Conservation (phyloP, 2,113 vertebrate genomes). For the Oryzias javanicus region DNA sequence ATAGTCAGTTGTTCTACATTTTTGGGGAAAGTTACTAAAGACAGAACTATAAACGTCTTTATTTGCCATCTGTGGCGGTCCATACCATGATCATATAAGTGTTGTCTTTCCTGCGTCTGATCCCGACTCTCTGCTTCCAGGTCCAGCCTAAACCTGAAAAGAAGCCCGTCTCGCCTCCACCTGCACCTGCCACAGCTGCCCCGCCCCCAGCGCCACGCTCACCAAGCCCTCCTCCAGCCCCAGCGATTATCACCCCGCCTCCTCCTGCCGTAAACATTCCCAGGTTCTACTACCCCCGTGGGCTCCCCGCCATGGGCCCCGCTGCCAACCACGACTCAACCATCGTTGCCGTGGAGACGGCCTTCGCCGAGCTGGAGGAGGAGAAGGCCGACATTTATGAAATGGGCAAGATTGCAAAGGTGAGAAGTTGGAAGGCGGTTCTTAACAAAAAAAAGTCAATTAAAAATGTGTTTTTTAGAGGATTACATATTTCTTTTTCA, state of each 20-base stretch:
- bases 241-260: slow-evolving; percentile 76
- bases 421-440: slow-evolving; percentile 44
- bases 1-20: too few species aligned
- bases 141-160: slow-evolving; percentile 93
- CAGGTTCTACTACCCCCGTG: slow-evolving; percentile 97
- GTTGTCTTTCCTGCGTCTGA: neutral
- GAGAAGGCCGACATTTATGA: slow-evolving; percentile 91
- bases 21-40: too few species aligned
- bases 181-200: slow-evolving; percentile 65
- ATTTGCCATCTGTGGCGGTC: too few species aligned
- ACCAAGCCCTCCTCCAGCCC: slow-evolving; percentile 81
- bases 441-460: too few species aligned
- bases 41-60: too few species aligned
- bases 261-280: slow-evolving; percentile 95
- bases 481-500: too few species aligned
- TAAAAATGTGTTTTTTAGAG: too few species aligned
- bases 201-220: slow-evolving; percentile 70
- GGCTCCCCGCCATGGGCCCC: slow-evolving; percentile 85
- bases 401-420: slow-evolving; percentile 97
- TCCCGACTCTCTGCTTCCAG: slow-evolving; percentile 62
- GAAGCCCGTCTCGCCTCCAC: slow-evolving; percentile 85
- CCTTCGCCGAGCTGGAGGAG: slow-evolving; percentile 89
- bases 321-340: slow-evolving; percentile 82
- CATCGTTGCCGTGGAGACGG: slow-evolving; percentile 83
- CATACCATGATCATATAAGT: too few species aligned